phyloP scores from a whole-genome alignment of 1,140 invertebrate species.

The Papilio glaucus region DNA sequence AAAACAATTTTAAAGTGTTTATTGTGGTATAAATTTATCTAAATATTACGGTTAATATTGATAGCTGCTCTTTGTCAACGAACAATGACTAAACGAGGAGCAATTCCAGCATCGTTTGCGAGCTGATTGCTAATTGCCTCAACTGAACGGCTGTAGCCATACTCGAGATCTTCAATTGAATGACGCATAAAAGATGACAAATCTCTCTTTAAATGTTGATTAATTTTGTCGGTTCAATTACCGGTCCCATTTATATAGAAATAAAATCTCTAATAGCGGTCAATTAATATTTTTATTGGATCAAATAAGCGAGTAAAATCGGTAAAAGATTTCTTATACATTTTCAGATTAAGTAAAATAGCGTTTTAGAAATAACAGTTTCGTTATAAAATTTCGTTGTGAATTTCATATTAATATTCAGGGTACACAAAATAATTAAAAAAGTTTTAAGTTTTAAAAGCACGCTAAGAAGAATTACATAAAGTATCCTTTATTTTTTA shows the following conservation, averaged over 20 bases:
- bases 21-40: neutral
- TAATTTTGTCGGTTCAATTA: conserved; percentile 4
- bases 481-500: no score
- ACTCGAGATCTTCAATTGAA: conserved; percentile 33
- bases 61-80: conserved; percentile 33
- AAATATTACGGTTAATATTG: conserved; percentile 26
- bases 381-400: no score
- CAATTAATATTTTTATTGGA: neutral
- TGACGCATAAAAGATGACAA: conserved; percentile 32
- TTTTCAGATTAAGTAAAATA: no score
- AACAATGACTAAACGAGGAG: conserved; percentile 36
- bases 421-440: no score
- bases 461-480: no score
- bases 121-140: conserved; percentile 35
- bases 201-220: conserved; percentile 29
- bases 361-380: no score
- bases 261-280: neutral
- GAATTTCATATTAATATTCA: no score
- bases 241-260: neutral
- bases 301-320: neutral
- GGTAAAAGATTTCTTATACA: neutral
- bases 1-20: neutral
- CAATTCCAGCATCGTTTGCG: conserved; percentile 34
- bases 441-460: no score
- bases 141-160: conserved; percentile 31